Evolutionary conservation across 2,888 invertebrate species (phyloP).

Genomic region (Hypomecis atomaria): DNA sequence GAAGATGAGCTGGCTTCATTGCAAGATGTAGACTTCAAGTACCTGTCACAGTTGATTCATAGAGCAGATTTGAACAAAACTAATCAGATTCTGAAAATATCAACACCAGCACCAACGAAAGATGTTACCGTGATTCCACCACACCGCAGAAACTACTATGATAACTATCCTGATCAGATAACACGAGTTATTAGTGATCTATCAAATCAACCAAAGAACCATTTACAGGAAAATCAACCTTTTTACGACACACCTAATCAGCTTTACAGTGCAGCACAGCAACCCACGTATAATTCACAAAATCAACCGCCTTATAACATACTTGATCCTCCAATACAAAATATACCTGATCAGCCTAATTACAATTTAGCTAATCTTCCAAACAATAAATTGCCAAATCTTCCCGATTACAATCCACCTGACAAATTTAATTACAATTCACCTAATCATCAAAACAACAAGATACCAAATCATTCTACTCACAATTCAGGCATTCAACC

Average conservation of each 20-base stretch:
- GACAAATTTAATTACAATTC: neutral
- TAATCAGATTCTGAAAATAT: neutral
- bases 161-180: slow-evolving; percentile 17
- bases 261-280: neutral
- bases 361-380: neutral
- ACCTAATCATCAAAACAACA: neutral
- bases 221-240: slow-evolving; percentile 24
- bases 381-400: slow-evolving; percentile 1
- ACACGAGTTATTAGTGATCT: slow-evolving; percentile 15
- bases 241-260: neutral
- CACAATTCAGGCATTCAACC: slow-evolving; percentile 5
- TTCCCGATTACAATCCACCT: slow-evolving; percentile 20
- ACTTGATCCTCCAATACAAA: slow-evolving; percentile 24
- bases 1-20: slow-evolving; percentile 39
- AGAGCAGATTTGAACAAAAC: slow-evolving; percentile 57
- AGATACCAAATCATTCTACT: neutral
- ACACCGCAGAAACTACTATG: slow-evolving; percentile 45
- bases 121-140: slow-evolving; percentile 27
- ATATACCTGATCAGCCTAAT: neutral
- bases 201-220: slow-evolving; percentile 28
- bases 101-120: slow-evolving; percentile 4
- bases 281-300: slow-evolving; percentile 1
- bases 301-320: slow-evolving; percentile 1
- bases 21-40: slow-evolving; percentile 69
- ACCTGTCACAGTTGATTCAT: slow-evolving; percentile 73